Evolutionary conservation across 2,797 vertebrate species (phyloP).

Genomic region (Rhinogobio ventralis): DNA sequence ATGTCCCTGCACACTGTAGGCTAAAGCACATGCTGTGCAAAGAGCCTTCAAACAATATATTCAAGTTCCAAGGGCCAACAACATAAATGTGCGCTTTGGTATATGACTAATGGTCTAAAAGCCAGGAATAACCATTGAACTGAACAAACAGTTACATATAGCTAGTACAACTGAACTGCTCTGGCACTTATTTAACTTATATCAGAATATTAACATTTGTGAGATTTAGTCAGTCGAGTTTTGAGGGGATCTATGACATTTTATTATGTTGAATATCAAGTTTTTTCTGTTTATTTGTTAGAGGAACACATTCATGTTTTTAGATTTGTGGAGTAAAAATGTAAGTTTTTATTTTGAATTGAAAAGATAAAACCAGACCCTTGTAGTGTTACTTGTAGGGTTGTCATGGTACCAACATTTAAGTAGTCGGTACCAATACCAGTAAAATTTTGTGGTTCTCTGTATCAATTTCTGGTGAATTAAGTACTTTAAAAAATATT

Average conservation of each 20-base stretch:
- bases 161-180: not conserved
- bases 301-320: not conserved
- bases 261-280: not conserved
- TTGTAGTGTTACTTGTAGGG: not conserved
- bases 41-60: not conserved
- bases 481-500: too few species aligned
- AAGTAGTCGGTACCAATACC: not conserved
- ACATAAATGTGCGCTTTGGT: not conserved
- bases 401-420: not conserved
- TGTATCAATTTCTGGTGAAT: too few species aligned
- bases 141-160: not conserved
- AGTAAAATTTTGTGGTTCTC: not conserved
- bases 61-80: not conserved
- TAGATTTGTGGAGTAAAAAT: not conserved
- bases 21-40: slow-evolving; percentile 19
- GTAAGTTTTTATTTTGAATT: not conserved
- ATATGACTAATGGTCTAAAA: not conserved
- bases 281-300: not conserved
- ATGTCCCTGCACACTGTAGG: slow-evolving; percentile 40
- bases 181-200: not conserved
- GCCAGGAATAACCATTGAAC: not conserved
- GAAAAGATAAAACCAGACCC: not conserved
- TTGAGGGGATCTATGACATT: not conserved
- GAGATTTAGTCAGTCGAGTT: not conserved
- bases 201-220: not conserved